Conservation (phyloP, 1,140 invertebrate genomes). For the Zaprionus capensis region DNA sequence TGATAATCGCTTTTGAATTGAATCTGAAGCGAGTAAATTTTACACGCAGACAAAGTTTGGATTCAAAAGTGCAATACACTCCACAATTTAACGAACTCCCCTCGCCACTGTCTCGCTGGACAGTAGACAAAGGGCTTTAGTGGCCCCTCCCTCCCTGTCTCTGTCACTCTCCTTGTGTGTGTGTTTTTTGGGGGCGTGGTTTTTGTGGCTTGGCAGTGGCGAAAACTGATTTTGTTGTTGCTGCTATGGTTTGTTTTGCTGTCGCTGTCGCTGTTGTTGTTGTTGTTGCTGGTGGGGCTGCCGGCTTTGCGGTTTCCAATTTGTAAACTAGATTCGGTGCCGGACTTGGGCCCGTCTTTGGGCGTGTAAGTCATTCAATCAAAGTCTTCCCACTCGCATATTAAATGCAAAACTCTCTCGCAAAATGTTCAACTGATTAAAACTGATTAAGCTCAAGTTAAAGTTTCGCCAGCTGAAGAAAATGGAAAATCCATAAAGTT, state of each 20-base stretch:
- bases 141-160: background rate
- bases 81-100: slow-evolving; percentile 16
- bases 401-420: background rate
- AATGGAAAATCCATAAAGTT: background rate
- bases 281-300: slow-evolving; percentile 41
- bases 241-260: slow-evolving; percentile 31
- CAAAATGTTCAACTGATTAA: background rate
- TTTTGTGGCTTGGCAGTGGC: slow-evolving; percentile 53
- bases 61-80: slow-evolving; percentile 76
- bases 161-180: slow-evolving; percentile 11
- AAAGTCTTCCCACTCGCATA: slow-evolving; percentile 31
- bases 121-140: slow-evolving; percentile 52
- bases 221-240: slow-evolving; percentile 54
- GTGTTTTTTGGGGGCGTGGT: slow-evolving; percentile 15
- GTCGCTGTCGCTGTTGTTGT: slow-evolving; percentile 8
- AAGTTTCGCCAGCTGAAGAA: background rate
- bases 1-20: slow-evolving; percentile 81
- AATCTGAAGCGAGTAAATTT: slow-evolving; percentile 71
- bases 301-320: slow-evolving; percentile 65
- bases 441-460: slow-evolving; percentile 4
- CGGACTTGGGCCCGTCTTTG: slow-evolving; percentile 27
- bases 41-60: slow-evolving; percentile 69
- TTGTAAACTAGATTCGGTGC: slow-evolving; percentile 68
- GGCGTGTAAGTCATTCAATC: slow-evolving; percentile 68
- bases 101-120: slow-evolving; percentile 13